Percentiles rank a stretch among this genome's conserved stretches.
phyloP scores from a whole-genome alignment of 2,113 vertebrate species.

The Boleophthalmus pectinirostris region DNA sequence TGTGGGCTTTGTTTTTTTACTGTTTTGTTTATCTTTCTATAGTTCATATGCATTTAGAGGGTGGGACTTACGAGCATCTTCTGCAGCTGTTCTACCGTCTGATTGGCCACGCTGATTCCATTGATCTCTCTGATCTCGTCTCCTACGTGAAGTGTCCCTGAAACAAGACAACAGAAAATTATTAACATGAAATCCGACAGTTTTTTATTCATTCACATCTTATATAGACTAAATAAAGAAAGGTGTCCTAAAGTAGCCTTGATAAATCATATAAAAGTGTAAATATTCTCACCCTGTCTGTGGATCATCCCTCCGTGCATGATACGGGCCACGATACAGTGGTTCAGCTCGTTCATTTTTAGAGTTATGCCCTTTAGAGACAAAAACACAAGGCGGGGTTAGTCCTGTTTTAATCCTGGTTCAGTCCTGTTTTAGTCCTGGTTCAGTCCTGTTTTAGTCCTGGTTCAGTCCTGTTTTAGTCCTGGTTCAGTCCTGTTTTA shows the following conservation, averaged over 20 bases:
- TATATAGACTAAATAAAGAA: not conserved
- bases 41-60: not conserved
- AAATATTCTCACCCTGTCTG: slow-evolving; percentile 86
- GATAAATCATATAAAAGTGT: not conserved
- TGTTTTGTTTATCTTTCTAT: too few species aligned
- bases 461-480: too few species aligned
- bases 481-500: too few species aligned
- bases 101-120: slow-evolving; percentile 97
- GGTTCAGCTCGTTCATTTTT: slow-evolving; percentile 99
- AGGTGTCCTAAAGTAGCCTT: too few species aligned
- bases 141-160: slow-evolving; percentile 96
- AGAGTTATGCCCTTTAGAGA: slow-evolving; percentile 92
- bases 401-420: not conserved
- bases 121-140: slow-evolving; percentile 99
- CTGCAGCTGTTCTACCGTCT: slow-evolving; percentile 98
- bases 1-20: not conserved
- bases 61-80: slow-evolving; percentile 93
- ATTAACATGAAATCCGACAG: not conserved
- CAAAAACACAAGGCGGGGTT: not conserved
- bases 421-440: too few species aligned
- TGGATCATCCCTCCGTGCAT: slow-evolving; percentile 99
- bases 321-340: slow-evolving; percentile 98
- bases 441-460: too few species aligned
- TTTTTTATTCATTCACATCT: too few species aligned
- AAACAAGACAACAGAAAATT: slow-evolving; percentile 13